These are phyloP conservation scores for Popillia japonica DNA, from an alignment of 1,140 invertebrate species.

Conservation along the genomic window DNA sequence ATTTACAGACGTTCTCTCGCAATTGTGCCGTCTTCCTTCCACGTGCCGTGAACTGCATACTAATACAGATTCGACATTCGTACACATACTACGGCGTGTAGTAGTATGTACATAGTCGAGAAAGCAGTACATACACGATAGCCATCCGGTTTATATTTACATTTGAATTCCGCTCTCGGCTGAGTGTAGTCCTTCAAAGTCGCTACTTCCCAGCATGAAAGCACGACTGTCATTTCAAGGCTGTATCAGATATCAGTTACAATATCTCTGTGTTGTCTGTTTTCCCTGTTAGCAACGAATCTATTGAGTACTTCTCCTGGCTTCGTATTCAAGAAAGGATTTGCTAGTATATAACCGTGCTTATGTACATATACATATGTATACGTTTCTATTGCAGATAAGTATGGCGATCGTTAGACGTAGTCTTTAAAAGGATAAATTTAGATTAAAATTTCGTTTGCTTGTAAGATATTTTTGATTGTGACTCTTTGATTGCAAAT, in stretches of 20 bases:
- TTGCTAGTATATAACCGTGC: neutral
- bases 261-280: constrained; percentile 6
- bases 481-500: too few species aligned
- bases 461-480: neutral
- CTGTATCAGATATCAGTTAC: neutral
- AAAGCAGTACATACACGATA: neutral
- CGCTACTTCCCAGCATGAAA: neutral
- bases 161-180: neutral
- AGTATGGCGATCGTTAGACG: too few species aligned
- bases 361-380: too few species aligned
- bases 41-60: neutral
- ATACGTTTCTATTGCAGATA: too few species aligned
- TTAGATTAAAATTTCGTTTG: too few species aligned
- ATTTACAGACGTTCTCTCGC: neutral
- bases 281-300: neutral
- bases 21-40: neutral
- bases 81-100: neutral
- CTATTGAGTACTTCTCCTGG: neutral
- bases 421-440: too few species aligned
- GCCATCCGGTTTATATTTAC: constrained; percentile 27
- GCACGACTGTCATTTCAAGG: constrained; percentile 19
- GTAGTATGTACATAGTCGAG: neutral
- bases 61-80: neutral
- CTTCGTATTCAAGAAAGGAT: neutral
- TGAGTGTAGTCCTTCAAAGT: neutral